A percentile compares a stretch with the other conserved stretches of the same genome.
These are phyloP conservation scores for Tetanocera ferruginea DNA, from an alignment of 2,888 invertebrate genomes.

Conservation along the genomic window DNA sequence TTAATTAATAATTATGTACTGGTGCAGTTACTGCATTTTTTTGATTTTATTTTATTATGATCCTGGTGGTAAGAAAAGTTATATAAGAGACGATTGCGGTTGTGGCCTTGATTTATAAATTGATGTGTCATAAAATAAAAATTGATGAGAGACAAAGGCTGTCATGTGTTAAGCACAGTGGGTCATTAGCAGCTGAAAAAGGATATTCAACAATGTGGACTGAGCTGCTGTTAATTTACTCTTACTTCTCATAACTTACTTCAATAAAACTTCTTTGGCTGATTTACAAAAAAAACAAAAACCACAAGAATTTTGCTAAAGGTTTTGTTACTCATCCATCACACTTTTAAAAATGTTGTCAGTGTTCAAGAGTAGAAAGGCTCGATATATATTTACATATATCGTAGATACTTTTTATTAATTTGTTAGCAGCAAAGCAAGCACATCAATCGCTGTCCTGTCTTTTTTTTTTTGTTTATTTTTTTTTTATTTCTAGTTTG, in stretches of 20 bases:
- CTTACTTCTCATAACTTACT: too few species aligned
- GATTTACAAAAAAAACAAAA: too few species aligned
- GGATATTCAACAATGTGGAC: too few species aligned
- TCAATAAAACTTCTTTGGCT: too few species aligned
- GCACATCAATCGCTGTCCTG: background rate
- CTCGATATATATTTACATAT: too few species aligned
- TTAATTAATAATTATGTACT: background rate
- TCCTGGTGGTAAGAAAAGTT: too few species aligned
- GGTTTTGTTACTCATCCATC: too few species aligned
- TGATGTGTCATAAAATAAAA: slow-evolving; percentile 48
- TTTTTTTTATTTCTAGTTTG: background rate
- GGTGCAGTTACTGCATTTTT: background rate
- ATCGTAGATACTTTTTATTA: background rate
- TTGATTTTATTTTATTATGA: background rate
- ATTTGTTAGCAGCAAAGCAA: background rate
- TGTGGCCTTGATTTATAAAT: slow-evolving; percentile 35
- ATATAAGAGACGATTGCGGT: too few species aligned
- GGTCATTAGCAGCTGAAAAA: background rate
- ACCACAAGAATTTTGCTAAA: too few species aligned
- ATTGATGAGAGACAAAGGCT: slow-evolving; percentile 51
- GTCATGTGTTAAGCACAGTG: background rate
- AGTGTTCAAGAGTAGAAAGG: background rate
- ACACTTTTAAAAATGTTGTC: too few species aligned
- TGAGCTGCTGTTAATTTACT: too few species aligned
- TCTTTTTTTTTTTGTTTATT: too few species aligned